A percentile compares a stretch with the other conserved stretches of the same genome.
These are phyloP conservation scores for Xerus inauris DNA, from an alignment of 2,113 vertebrate genomes.

Conservation along the genomic window DNA sequence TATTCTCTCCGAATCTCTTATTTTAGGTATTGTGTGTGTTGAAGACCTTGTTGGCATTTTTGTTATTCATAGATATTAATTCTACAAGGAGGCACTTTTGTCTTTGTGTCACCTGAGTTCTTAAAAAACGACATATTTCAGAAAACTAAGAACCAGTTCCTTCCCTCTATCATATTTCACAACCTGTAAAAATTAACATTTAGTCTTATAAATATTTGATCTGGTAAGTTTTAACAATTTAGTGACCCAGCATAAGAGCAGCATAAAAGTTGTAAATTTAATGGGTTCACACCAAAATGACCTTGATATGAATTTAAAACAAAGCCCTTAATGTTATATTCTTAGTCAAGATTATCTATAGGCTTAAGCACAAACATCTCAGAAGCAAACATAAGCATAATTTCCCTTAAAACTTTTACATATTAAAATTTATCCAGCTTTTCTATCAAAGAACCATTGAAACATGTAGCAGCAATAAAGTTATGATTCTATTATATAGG, in stretches of 20 bases:
- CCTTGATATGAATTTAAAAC: slow-evolving; percentile 49
- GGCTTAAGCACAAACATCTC: slow-evolving; percentile 15
- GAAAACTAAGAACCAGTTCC: neutral
- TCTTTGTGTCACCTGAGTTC: neutral
- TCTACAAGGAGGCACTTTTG: neutral
- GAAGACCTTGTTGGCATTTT: neutral
- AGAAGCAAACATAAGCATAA: slow-evolving; percentile 35
- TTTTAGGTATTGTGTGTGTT: slow-evolving; percentile 11
- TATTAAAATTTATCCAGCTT: slow-evolving; percentile 45
- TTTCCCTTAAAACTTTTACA: slow-evolving; percentile 57
- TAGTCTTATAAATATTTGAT: slow-evolving; percentile 52
- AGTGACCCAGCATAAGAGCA: neutral
- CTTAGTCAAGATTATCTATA: slow-evolving; percentile 16
- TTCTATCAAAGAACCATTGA: slow-evolving; percentile 38
- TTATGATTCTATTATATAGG: slow-evolving; percentile 48
- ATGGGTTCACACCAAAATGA: slow-evolving; percentile 45
- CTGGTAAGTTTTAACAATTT: slow-evolving; percentile 49
- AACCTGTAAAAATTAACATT: slow-evolving; percentile 53
- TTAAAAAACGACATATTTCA: neutral
- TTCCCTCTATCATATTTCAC: slow-evolving; percentile 24
- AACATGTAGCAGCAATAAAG: slow-evolving; percentile 51
- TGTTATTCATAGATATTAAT: slow-evolving; percentile 3
- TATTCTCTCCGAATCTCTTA: neutral
- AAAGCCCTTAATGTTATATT: neutral
- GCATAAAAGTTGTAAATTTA: neutral